Evolutionary conservation across 2,888 invertebrate species (phyloP), one percentile per base, ranked within the genome.

Genomic region (Hedya salicella): DNA sequence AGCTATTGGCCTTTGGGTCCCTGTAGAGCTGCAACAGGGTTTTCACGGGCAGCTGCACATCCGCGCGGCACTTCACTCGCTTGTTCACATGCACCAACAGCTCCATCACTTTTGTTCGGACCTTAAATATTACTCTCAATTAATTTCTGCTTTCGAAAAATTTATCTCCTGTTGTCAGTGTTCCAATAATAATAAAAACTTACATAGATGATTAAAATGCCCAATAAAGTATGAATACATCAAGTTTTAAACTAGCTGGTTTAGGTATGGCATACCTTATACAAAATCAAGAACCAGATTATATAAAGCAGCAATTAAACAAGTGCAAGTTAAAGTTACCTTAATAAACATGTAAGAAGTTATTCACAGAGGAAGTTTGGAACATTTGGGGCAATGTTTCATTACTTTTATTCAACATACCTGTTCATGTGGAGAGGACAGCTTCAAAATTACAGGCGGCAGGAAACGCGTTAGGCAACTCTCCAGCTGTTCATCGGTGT

Each of bases 51-150:
- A 98, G 91, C 85, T 97, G 96, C 2, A 98, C 96, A 76, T 94
- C 93, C 0, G 96, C 95, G 49, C 98, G 94, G 70, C 96, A 96
- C 83, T 97, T 98, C 25, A 98, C 93, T 68, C 98, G 93, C 84
- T 97, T 97, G 86, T 98, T 98, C 56, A 98, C 95, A 83, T 98
- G 98, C 59, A 97, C 96, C 67, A 98, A 87, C 40, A 98, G 90
- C 84, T 98, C 98, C 95, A 98, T 97, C 13, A 98, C 98, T 95
- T 98, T 94, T 57, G 94, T 94, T 30, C 94, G 88, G 3, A 93
- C 93, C 93, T 93, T 57, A 3, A 68, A 60, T 14, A 30, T 25
- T 25, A 25, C 9, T 36, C 9, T 36, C 36, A 36, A 36, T 36
- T 36, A 11, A 4, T 25, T 3, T 25, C 36, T 25, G 4, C 25